A percentile compares a stretch with the other conserved stretches of the same genome.
phyloP scores from a whole-genome alignment of 2,888 invertebrate species.

The Ophion costatus region DNA sequence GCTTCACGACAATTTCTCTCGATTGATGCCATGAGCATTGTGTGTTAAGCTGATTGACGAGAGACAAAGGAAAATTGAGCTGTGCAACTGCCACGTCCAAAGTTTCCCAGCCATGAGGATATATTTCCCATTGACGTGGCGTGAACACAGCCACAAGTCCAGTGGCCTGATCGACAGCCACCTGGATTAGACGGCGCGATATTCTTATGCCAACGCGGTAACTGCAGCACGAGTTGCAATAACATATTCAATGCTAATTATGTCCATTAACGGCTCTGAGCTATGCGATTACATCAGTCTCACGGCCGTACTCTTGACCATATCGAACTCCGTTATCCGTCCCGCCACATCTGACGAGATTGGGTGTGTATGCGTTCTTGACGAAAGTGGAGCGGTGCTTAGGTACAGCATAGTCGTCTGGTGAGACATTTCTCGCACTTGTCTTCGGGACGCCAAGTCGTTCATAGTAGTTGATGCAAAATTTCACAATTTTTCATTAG shows the following conservation, averaged over 20 bases:
- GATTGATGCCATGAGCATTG: background rate
- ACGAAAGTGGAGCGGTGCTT: conserved; percentile 66
- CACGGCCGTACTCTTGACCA: conserved; percentile 69
- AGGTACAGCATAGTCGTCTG: conserved; percentile 6
- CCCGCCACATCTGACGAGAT: conserved; percentile 19
- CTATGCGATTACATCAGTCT: conserved; percentile 71
- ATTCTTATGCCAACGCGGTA: conserved; percentile 38
- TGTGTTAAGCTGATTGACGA: background rate
- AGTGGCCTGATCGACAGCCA: conserved; percentile 64
- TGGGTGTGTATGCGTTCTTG: conserved; percentile 51
- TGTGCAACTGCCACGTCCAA: conserved; percentile 26
- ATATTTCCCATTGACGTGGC: conserved; percentile 24
- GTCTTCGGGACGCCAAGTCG: conserved; percentile 16
- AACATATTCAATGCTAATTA: conserved; percentile 74
- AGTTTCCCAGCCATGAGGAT: conserved; percentile 34
- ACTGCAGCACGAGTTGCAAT: conserved; percentile 64
- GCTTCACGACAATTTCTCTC: conserved; percentile 4
- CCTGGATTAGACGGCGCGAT: conserved; percentile 59
- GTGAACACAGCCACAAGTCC: conserved; percentile 21
- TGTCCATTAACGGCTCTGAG: conserved; percentile 72
- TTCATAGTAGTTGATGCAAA: conserved; percentile 41
- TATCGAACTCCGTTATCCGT: conserved; percentile 62
- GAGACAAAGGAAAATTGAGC: conserved; percentile 27
- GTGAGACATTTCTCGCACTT: conserved; percentile 27
- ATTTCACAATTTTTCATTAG: conserved; percentile 26